Percentiles rank a stretch among this genome's conserved stretches.
Evolutionary conservation across 1,140 invertebrate species (phyloP).

Genomic region (Araneus ventricosus): DNA sequence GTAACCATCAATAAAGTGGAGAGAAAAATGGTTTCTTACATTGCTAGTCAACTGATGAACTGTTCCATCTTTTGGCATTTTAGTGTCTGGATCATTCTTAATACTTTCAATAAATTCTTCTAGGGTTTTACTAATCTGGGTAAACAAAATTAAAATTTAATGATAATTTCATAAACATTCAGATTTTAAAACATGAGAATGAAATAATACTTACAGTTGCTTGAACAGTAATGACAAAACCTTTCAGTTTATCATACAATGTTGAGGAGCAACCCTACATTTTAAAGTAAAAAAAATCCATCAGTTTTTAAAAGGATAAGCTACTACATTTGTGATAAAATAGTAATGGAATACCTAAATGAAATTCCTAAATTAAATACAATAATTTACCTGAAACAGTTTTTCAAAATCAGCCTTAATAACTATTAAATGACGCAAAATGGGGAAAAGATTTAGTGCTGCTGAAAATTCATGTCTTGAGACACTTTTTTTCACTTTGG

Average conservation of each 20-base stretch:
- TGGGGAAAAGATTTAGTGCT: constrained; percentile 91
- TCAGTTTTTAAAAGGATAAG: not conserved
- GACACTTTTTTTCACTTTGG: constrained; percentile 86
- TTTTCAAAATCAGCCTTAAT: constrained; percentile 92
- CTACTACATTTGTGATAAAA: not conserved
- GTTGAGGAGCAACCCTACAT: constrained; percentile 76
- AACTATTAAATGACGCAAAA: constrained; percentile 89
- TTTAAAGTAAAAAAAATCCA: not conserved
- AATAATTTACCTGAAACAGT: constrained; percentile 83
- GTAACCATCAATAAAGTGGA: too few relatives aligned
- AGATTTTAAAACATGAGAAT: not conserved
- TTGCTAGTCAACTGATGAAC: constrained; percentile 97
- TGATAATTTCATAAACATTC: not conserved
- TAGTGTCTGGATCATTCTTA: constrained; percentile 89
- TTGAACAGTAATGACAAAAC: constrained; percentile 87
- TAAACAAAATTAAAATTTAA: not conserved
- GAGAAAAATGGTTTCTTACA: constrained; percentile 82
- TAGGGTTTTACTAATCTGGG: constrained; percentile 90
- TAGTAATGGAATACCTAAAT: not conserved
- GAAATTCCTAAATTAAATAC: not conserved
- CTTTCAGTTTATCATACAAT: constrained; percentile 82
- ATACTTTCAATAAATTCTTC: constrained; percentile 96
- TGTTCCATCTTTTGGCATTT: constrained; percentile 95
- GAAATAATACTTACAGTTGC: constrained; percentile 83
- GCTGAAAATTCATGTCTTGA: constrained; percentile 90